A percentile compares a stretch with the other conserved stretches of the same genome.
These are phyloP conservation scores for Pocillopora damicornis DNA, from an alignment of 64 coral and sea anemone genomes.

Conservation along the genomic window DNA sequence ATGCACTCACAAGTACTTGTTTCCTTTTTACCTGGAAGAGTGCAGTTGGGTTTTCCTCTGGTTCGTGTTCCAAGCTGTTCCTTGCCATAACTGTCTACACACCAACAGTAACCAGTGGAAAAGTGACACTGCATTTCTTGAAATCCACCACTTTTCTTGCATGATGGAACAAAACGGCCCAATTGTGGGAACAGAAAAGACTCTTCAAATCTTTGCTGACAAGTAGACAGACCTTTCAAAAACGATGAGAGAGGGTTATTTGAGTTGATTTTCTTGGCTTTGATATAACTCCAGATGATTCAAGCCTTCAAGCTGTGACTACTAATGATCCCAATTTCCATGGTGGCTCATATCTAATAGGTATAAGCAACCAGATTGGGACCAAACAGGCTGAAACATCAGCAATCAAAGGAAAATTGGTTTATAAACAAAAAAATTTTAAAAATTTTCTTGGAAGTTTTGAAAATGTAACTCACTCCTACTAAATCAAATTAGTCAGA, in stretches of 20 bases:
- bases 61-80: conserved; percentile 39
- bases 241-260: not conserved
- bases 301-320: too few relatives aligned
- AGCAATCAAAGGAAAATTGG: too few relatives aligned
- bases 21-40: not conserved
- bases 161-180: conserved; percentile 36
- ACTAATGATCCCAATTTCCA: too few relatives aligned
- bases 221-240: conserved; percentile 12
- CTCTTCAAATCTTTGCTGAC: conserved; percentile 25
- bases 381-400: too few relatives aligned
- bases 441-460: too few relatives aligned
- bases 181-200: conserved; percentile 16
- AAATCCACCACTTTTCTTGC: conserved; percentile 40
- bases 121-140: conserved; percentile 29
- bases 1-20: not conserved
- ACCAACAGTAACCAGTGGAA: conserved; percentile 53
- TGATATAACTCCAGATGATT: too few relatives aligned
- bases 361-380: too few relatives aligned
- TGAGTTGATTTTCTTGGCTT: not conserved
- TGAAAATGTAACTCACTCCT: too few relatives aligned
- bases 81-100: conserved; percentile 46
- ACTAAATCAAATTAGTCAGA: too few relatives aligned
- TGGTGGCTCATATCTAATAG: too few relatives aligned
- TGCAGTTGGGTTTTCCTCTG: conserved; percentile 39
- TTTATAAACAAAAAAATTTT: too few relatives aligned